Evolutionary conservation across 2,888 invertebrate genomes (phyloP).

Genomic region (Gordius sp.): DNA sequence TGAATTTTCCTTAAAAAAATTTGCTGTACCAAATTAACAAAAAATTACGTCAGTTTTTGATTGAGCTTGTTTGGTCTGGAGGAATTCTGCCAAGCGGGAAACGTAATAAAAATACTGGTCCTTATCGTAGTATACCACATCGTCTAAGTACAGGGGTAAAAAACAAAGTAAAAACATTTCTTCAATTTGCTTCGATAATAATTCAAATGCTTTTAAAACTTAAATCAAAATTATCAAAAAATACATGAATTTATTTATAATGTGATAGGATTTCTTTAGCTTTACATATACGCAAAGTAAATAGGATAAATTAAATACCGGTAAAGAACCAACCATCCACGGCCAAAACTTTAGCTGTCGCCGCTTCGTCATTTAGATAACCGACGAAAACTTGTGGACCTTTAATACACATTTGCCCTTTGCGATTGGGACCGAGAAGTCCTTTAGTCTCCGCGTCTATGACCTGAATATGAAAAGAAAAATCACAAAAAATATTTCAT

Average conservation of each 20-base stretch:
- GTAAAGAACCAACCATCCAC: slow-evolving; percentile 17
- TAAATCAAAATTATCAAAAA: not conserved
- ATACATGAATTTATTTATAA: not conserved
- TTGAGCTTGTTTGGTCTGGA: not conserved
- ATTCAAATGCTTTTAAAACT: no score
- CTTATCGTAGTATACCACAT: slow-evolving; percentile 4
- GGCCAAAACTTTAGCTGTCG: slow-evolving; percentile 9
- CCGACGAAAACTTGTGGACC: slow-evolving; percentile 15
- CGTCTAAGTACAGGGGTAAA: not conserved
- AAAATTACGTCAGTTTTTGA: no score
- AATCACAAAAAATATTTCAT: no score
- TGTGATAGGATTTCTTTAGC: not conserved
- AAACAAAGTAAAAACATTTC: not conserved
- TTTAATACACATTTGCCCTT: slow-evolving; percentile 15
- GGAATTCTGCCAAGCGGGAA: not conserved
- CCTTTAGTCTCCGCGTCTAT: slow-evolving; percentile 14
- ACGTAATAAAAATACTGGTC: slow-evolving; percentile 9
- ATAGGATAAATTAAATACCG: slow-evolving; percentile 18
- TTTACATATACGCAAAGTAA: not conserved
- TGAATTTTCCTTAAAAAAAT: no score
- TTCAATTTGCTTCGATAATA: no score
- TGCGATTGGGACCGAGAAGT: slow-evolving; percentile 14
- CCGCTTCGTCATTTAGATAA: slow-evolving; percentile 16
- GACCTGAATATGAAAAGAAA: no score
- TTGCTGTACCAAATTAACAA: no score